Percentiles rank a stretch among this genome's conserved stretches.
Conservation (phyloP, 1,140 invertebrate species). For the Chrysopa pallens region DNA sequence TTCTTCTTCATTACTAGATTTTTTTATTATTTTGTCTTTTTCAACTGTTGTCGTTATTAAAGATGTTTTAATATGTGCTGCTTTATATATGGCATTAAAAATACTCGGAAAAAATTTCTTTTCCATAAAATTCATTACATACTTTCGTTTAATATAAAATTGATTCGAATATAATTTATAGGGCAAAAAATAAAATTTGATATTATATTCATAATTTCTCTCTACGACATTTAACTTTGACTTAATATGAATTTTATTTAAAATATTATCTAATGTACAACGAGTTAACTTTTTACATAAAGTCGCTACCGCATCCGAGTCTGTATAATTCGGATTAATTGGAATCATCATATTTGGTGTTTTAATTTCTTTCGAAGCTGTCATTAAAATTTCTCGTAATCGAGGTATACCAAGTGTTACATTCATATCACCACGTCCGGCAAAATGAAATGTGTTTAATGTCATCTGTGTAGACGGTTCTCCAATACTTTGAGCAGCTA, state of each 20-base stretch:
- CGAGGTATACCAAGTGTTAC: constrained; percentile 95
- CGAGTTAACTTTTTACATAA: constrained; percentile 51
- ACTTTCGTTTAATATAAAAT: constrained; percentile 45
- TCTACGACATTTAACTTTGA: no score
- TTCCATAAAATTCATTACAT: constrained; percentile 49
- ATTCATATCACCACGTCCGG: constrained; percentile 99
- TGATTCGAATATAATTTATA: constrained; percentile 48
- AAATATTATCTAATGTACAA: constrained; percentile 58
- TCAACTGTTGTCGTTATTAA: no score
- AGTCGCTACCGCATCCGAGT: constrained; percentile 43
- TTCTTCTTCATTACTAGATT: background rate
- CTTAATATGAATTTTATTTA: constrained; percentile 38
- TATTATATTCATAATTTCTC: constrained; percentile 19
- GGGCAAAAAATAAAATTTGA: constrained; percentile 57
- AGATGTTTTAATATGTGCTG: no score
- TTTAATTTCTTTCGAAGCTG: constrained; percentile 77
- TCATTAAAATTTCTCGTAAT: constrained; percentile 92
- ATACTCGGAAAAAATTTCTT: constrained; percentile 35
- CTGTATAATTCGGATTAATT: constrained; percentile 32
- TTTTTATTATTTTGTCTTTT: no score
- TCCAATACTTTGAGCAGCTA: constrained; percentile 91
- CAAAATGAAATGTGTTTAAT: constrained; percentile 98
- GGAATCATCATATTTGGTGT: constrained; percentile 95
- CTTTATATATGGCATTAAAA: no score
- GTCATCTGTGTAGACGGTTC: constrained; percentile 99